Conservation (phyloP, 2,888 invertebrate species). For the Eupithecia insigniata region DNA sequence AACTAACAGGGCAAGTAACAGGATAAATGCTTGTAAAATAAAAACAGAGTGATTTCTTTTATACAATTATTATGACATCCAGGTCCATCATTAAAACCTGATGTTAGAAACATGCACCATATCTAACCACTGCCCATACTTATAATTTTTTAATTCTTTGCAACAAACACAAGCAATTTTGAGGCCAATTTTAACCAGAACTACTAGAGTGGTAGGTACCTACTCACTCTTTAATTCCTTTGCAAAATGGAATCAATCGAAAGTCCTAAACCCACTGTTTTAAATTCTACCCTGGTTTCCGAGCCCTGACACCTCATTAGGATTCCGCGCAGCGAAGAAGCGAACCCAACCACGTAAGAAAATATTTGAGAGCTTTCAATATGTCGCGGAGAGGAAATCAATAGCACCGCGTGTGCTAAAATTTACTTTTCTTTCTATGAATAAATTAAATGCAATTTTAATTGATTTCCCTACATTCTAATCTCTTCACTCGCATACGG, state of each 20-base stretch:
- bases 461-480: background rate
- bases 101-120: too few relatives aligned
- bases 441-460: background rate
- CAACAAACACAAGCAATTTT: too few relatives aligned
- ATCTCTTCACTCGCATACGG: background rate
- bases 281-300: conserved; percentile 2
- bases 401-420: background rate
- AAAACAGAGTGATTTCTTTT: too few relatives aligned
- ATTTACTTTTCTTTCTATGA: background rate
- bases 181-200: too few relatives aligned
- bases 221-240: background rate
- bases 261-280: conserved; percentile 8
- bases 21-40: too few relatives aligned
- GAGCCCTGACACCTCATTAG: conserved; percentile 2
- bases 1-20: too few relatives aligned
- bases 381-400: background rate
- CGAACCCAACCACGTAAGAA: conserved; percentile 1
- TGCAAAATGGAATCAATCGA: conserved; percentile 4
- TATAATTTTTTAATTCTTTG: too few relatives aligned
- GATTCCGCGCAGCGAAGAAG: background rate
- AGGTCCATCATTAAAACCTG: too few relatives aligned
- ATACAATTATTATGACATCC: too few relatives aligned
- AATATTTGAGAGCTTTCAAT: background rate
- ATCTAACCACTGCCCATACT: too few relatives aligned
- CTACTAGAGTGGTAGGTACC: too few relatives aligned